phyloP scores from a whole-genome alignment of 1,140 invertebrate genomes.

The Drosophila cardini region DNA sequence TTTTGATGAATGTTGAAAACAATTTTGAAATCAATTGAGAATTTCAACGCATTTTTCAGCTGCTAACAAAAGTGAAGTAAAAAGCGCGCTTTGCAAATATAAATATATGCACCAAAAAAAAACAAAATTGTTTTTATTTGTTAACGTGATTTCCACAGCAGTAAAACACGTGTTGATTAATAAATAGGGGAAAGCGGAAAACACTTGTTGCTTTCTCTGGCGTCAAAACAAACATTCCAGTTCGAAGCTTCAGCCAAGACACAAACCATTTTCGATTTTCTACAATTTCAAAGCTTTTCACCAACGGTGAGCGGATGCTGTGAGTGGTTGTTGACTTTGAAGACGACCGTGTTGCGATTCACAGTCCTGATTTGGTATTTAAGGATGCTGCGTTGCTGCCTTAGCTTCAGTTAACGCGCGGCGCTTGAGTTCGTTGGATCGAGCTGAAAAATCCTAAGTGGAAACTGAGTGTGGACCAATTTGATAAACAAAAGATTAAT shows the following conservation, averaged over 20 bases:
- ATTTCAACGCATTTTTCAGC: constrained; percentile 57
- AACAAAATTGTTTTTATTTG: constrained; percentile 34
- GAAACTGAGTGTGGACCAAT: constrained; percentile 40
- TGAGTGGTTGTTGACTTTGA: constrained; percentile 44
- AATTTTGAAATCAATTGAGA: constrained; percentile 52
- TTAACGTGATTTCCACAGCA: neutral
- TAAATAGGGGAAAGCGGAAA: neutral
- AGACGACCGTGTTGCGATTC: constrained; percentile 35
- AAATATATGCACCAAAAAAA: constrained; percentile 17
- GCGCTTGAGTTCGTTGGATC: constrained; percentile 76
- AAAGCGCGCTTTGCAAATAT: constrained; percentile 40
- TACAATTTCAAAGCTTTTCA: constrained; percentile 50
- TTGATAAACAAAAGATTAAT: constrained; percentile 47
- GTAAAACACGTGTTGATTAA: constrained; percentile 16
- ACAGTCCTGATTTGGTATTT: constrained; percentile 66
- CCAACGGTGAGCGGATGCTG: constrained; percentile 64
- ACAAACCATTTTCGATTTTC: constrained; percentile 51
- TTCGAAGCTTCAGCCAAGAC: constrained; percentile 53
- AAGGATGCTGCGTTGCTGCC: constrained; percentile 82
- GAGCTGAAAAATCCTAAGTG: constrained; percentile 52
- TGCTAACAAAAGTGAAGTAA: constrained; percentile 42
- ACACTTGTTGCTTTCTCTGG: constrained; percentile 16
- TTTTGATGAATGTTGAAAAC: constrained; percentile 71
- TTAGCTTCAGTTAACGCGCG: constrained; percentile 82
- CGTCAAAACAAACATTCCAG: constrained; percentile 39